Evolutionary conservation across 2,888 invertebrate species (phyloP), one percentile per base, ranked within the genome.

Genomic region (Apodemia mormo): DNA sequence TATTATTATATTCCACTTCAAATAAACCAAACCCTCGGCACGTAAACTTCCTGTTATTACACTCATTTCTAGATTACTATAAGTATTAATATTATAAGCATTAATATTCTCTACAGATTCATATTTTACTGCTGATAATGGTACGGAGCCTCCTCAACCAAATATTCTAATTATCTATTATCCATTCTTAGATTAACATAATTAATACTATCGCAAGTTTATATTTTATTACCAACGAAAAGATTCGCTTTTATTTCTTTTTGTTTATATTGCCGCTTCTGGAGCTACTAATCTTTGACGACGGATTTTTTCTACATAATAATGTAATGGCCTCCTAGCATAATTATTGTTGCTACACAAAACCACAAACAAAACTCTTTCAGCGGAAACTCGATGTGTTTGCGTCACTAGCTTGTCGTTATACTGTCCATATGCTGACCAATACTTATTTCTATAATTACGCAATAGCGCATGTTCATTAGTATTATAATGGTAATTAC

Each of bases 81-180:
- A 22, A 22, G 22, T n/a, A 54, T 66, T 67, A 45, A 66, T 49
- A 43, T 68, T 33, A 30, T 65, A 58, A 58, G 68, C 66, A 45
- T 67, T 30, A 37, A 61, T 58, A 56, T 54, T 56, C 14, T 43
- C 22, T 12, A 67, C 10, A 40, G 10, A 29, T 5, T 65, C 68
- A 30, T 67, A 52, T 67, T 71, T 74, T 12, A 72, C 45, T 22
- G 66, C 68, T 29, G 70, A 71, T 10, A 74, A 49, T 0, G 22
- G 22, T 22, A 22, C 22, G 22, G 72, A 71, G 6, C 71, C 74
- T 14, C 72, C 74, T 71, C 70, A 5, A 74, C 37, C 65, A 72
- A 67, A 68, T 68, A 72, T 49, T 33, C 65, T 45, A 64, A 71
- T 33, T 64, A 45, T 33, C 7, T 45, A n/a, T 12, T 56, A 65